Conservation (phyloP, 2,113 vertebrate genomes). For the Fregetta grallaria region DNA sequence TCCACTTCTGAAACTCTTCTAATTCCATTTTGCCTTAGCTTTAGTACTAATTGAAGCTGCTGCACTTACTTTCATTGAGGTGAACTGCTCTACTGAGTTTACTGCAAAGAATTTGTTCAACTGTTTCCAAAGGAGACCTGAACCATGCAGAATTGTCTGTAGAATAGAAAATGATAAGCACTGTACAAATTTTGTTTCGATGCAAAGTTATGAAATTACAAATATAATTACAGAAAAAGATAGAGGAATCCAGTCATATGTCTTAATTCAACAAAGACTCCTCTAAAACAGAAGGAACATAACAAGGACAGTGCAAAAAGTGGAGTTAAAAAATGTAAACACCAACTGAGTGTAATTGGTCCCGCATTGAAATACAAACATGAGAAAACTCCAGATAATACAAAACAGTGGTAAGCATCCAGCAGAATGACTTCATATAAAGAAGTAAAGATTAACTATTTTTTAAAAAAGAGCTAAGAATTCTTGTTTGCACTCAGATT, state of each 20-base stretch:
- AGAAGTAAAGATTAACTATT: not conserved
- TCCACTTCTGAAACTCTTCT: not conserved
- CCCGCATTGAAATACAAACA: not conserved
- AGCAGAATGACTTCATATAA: not conserved
- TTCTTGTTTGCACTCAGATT: not conserved
- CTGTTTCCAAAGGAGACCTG: not conserved
- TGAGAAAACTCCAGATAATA: not conserved
- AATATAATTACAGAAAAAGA: not conserved
- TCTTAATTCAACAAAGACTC: not conserved
- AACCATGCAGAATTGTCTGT: not conserved
- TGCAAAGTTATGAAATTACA: not conserved
- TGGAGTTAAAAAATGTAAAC: not conserved
- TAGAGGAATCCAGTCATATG: not conserved
- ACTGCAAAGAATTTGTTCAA: not conserved
- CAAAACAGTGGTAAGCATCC: not conserved
- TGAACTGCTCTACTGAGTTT: not conserved
- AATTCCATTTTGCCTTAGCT: not conserved
- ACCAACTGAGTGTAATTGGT: not conserved
- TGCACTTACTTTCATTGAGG: not conserved
- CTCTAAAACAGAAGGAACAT: not conserved
- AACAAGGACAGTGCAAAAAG: not conserved
- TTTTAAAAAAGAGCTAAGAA: not conserved
- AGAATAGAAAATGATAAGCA: not conserved
- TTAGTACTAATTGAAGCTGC: constrained; percentile 5
- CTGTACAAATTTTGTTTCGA: not conserved